A percentile compares a stretch with the other conserved stretches of the same genome.
Conservation (phyloP, 30 jellyfish, hydroid and myxozoan species). For the Calvadosia cruxmelitensis region DNA sequence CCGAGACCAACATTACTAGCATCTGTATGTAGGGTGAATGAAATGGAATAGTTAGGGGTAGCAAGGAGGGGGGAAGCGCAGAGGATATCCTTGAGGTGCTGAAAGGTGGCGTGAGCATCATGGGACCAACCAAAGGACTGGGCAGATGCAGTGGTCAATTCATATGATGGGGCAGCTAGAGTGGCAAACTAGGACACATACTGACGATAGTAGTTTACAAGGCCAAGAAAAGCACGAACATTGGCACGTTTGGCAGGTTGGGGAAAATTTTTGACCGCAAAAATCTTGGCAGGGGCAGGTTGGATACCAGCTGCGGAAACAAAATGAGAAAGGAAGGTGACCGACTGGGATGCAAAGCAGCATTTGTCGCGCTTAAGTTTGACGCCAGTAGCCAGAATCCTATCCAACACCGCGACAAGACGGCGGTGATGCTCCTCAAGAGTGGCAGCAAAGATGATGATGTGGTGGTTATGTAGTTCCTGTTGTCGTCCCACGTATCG, state of each 20-base stretch:
- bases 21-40: constrained; percentile 28
- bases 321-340: constrained; percentile 29
- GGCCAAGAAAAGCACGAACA: constrained; percentile 3
- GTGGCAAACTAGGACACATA: background rate
- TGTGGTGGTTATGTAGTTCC: no score
- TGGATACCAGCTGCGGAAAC: constrained; percentile 16
- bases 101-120: constrained; percentile 3
- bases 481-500: no score
- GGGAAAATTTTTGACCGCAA: constrained; percentile 1
- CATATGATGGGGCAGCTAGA: constrained; percentile 7
- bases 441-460: constrained; percentile 13
- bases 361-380: constrained; percentile 30
- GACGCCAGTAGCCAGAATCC: constrained; percentile 16
- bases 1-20: constrained; percentile 39
- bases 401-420: constrained; percentile 13
- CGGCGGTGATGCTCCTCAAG: constrained; percentile 32
- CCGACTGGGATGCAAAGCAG: constrained; percentile 4
- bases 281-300: constrained; percentile 5
- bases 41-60: constrained; percentile 21
- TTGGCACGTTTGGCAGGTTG: background rate
- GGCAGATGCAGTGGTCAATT: constrained; percentile 21
- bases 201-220: background rate
- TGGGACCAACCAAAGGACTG: constrained; percentile 2
- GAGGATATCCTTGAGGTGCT: constrained; percentile 9
- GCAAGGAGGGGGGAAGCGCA: constrained; percentile 19